Percentiles rank a stretch among this genome's conserved stretches.
Evolutionary conservation across 2,113 vertebrate genomes (phyloP).

Genomic region (Natator depressus): DNA sequence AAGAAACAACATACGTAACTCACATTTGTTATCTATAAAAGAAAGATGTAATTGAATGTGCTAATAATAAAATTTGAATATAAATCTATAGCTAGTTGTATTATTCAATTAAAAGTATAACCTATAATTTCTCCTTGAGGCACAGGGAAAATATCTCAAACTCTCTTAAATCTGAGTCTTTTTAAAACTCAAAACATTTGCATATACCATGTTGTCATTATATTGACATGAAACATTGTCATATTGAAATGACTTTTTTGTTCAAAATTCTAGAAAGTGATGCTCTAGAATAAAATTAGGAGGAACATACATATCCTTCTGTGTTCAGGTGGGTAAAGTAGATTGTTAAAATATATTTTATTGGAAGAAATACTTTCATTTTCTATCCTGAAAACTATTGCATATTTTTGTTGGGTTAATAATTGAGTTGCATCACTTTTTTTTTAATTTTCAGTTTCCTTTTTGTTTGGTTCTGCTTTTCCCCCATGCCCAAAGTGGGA

Average conservation of each 20-base stretch:
- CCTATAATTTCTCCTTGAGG: neutral
- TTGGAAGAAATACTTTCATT: neutral
- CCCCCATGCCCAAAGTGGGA: neutral
- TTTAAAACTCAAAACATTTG: neutral
- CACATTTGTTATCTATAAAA: neutral
- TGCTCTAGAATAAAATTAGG: neutral
- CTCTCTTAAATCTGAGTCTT: neutral
- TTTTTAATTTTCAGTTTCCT: neutral
- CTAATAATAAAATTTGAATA: neutral
- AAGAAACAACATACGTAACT: neutral
- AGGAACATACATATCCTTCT: neutral
- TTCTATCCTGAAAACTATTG: neutral
- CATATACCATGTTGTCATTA: neutral
- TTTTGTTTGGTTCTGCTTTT: neutral
- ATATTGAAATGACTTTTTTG: neutral
- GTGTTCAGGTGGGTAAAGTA: neutral
- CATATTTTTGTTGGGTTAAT: neutral
- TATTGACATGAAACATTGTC: neutral
- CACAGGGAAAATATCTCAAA: neutral
- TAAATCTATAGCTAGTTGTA: neutral
- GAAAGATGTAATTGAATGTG: neutral
- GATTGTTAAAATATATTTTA: neutral
- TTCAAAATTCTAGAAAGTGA: neutral
- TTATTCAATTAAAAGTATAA: neutral
- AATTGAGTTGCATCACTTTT: neutral